Base-by-base conservation (phyloP, 92 coral and sea anemone species). In the Siderastrea radians region DNA sequence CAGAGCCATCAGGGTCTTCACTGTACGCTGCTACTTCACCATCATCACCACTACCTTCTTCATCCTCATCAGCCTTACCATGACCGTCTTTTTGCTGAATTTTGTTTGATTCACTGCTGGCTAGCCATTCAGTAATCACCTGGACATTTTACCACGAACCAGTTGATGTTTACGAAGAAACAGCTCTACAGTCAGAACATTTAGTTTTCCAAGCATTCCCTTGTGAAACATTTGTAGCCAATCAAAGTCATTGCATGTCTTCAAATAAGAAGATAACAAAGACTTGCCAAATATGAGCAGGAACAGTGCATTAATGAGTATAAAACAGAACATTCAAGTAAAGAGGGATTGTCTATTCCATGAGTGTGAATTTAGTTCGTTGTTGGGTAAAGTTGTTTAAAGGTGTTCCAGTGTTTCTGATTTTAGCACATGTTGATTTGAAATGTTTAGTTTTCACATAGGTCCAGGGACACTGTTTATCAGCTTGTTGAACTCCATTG, bases 201-300 rank as follows among this genome's bases (percentile, higher is more conserved):
- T 54, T 75, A 75, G 77, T 50, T 78, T 78, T 78, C 3, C 65
- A 16, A 78, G 51, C 14, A 73, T 79, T 68, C 90, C 90, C 85
- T 86, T 55, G 48, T 70, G 90, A 44, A 86, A 86, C 74, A 86
- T 78, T 15, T 77, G 51, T 10, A 86, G 78, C 85, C 90, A 86
- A 58, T 68, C 85, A 48, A 79, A 86, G 72, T 77, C 78, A 66
- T 86, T 17, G 64, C 78, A 86, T 9, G 85, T 77, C 3, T 43
- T 86, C 69, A 0, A 26, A 26, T 26, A 26, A 26, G 38, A 26
- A 26, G 38, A 26, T 26, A 0, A 0, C 38, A 26, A 26, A 26
- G 38, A 26, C 38, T 26, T 26, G 38, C 38, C 38, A 26, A 26
- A 26, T 26, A 26, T 26, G 38, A 26, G 38, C 38, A 26, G 38